Evolutionary conservation across 2,888 invertebrate species (phyloP), one percentile per base, ranked within the genome.

Genomic region (Drosophila silvestris): DNA sequence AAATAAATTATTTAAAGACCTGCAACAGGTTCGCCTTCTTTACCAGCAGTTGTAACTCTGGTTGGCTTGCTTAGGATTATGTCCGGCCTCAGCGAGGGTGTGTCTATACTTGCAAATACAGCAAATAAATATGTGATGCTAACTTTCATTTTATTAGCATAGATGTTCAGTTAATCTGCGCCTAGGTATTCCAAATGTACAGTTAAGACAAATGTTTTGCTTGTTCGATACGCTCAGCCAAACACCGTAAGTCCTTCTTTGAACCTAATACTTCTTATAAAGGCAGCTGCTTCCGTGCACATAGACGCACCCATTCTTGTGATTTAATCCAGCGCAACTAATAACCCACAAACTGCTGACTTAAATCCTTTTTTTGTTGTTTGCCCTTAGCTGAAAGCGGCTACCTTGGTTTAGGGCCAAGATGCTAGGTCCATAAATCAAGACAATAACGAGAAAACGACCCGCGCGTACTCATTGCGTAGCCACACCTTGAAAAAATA

Each of bases 401-500:
- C 78, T 74, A 62, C 71, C 69, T 83, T 68, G 70, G 78, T 59
- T 66, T 44, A 51, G 59, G 66, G 47, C 81, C 58, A 77, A 72
- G 64, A 67, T 68, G 56, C 66, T 70, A 44, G 71, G 60, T 73
- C 74, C 37, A 84, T 83, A 85, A 84, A 78, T 74, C 89, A 74
- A 51, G 70, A 86, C 90, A 86, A 86, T 88, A 74, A 80, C 59
- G 58, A 58, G 74, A 62, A 64, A 70, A 74, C 82, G 81, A 75
- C 75, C 70, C 44, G 54, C 60, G 64, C 39, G 66, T 75, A 67
- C 77, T 79, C 70, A 81, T 86, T 79, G 83, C 79, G 77, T 77
- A 64, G 91, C 87, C 91, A 83, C 89, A 91, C 89, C 91, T 87
- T 87, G 87, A 90, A 86, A 90, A 87, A 90, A 88, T 86, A 91